phyloP scores from a whole-genome alignment of 2,888 invertebrate genomes.

The Clanis bilineata region DNA sequence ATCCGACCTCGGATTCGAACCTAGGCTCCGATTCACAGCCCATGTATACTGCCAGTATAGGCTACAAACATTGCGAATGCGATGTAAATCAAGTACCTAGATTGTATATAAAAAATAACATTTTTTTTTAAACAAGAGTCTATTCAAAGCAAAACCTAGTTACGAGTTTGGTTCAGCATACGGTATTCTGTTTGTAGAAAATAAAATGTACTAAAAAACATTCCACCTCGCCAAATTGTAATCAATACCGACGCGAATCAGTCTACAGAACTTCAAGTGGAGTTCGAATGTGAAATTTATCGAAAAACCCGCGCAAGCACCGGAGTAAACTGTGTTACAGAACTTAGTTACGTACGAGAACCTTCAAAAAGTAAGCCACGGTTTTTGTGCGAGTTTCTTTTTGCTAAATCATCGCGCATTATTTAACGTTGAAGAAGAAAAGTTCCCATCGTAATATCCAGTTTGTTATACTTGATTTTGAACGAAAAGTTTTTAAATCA shows the following conservation, averaged over 20 bases:
- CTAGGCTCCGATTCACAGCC: too few species aligned
- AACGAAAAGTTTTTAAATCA: background rate
- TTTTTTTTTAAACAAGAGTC: too few species aligned
- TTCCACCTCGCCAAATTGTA: slow-evolving; percentile 2
- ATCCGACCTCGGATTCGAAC: too few species aligned
- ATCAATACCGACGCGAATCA: slow-evolving; percentile 10
- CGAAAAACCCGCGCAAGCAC: slow-evolving; percentile 9
- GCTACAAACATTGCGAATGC: too few species aligned
- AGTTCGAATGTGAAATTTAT: slow-evolving; percentile 10
- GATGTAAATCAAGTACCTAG: too few species aligned
- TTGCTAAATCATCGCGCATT: slow-evolving; percentile 5
- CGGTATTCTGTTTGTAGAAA: background rate
- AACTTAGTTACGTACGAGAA: slow-evolving; percentile 1
- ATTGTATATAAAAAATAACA: too few species aligned
- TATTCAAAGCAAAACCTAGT: background rate
- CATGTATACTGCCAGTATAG: too few species aligned
- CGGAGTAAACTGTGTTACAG: slow-evolving; percentile 3
- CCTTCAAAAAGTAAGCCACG: background rate
- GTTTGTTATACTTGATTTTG: background rate
- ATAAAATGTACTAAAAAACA: background rate
- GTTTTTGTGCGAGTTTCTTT: background rate
- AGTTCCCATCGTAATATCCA: background rate
- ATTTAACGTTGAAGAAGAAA: slow-evolving; percentile 4
- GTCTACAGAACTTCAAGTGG: slow-evolving; percentile 8
- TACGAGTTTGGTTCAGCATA: background rate